Evolutionary conservation across 2,797 vertebrate species (phyloP), one percentile per base, ranked within the genome.

Genomic region (Thripadectes ignobilis): DNA sequence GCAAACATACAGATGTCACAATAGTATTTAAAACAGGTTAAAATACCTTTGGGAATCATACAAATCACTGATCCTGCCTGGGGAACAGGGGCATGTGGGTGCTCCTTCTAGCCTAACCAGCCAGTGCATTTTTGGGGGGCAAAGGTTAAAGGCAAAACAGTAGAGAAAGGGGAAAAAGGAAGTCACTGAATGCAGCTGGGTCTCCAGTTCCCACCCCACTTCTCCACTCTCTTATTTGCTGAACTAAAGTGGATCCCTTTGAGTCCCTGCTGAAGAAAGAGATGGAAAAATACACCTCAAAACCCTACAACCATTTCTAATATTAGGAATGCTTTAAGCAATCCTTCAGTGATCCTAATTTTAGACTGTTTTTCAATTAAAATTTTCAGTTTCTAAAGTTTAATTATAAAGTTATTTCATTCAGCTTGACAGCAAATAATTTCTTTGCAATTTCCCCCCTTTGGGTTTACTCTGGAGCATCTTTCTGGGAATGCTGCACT

Each of bases 121-220:
- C 3, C 2, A 5, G 17, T 19, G 45, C 59, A 29, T 63, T 54
- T 71, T 55, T 10, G 67, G 19, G 16, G 32, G 21, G 27, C 5
- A 5, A 67, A 63, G 5, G 9, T 52, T 65, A 68, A 69, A 89
- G 72, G 23, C 8, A 58, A 87, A 91, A 43, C 14, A 41, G 38
- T 6, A 29, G 13, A 6, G 5, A 6, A 46, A 39, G 27, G 6
- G 5, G 6, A 19, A n/a, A 26, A 3, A 49, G 1, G 24, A 61
- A 61, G 5, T 21, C n/a, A 54, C 22, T 77, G 39, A 32, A 66
- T 16, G 59, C 54, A 58, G 39, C 7, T 24, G 34, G 30, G 12
- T 62, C 45, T 52, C 54, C 55, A 59, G 1, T 34, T 85, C 21
- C 32, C 41, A 43, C 19, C 10, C 19, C 41, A 78, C 72, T 67